phyloP scores from a whole-genome alignment of 2,888 invertebrate species.

The Steinernema hermaphroditum region DNA sequence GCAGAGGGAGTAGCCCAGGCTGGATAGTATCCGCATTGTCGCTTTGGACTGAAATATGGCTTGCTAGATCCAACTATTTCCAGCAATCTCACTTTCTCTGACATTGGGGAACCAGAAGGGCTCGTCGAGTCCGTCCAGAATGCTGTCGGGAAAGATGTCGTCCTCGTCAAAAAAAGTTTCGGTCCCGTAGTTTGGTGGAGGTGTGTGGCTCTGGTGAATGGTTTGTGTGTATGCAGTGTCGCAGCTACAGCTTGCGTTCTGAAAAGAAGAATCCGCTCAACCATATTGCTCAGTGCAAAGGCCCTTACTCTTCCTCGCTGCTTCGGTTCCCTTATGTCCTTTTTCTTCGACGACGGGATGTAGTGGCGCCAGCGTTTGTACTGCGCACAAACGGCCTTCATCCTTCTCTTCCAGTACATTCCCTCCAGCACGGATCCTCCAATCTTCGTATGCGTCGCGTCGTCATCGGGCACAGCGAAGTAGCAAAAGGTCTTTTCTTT shows the following conservation, averaged over 20 bases:
- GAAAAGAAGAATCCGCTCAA: not conserved
- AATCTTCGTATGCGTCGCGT: conserved; percentile 63
- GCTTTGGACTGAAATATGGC: conserved; percentile 77
- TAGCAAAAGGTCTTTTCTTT: conserved; percentile 64
- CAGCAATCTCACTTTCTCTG: conserved; percentile 79
- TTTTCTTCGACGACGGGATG: conserved; percentile 41
- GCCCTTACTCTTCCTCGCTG: conserved; percentile 42
- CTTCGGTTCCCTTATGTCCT: conserved; percentile 28
- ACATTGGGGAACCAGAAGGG: conserved; percentile 95
- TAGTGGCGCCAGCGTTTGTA: conserved; percentile 98
- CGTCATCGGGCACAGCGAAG: conserved; percentile 67
- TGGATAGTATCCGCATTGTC: conserved; percentile 83
- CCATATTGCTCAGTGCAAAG: not conserved
- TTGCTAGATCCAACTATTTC: no score
- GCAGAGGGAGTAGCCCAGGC: conserved; percentile 92
- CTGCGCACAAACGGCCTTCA: conserved; percentile 94
- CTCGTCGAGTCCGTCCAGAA: conserved; percentile 71
- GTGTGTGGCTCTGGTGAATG: not conserved
- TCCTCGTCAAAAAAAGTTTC: conserved; percentile 55
- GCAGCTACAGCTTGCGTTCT: conserved; percentile 1
- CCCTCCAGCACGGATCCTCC: conserved; percentile 91
- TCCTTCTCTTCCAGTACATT: conserved; percentile 97
- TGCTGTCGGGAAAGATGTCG: conserved; percentile 68
- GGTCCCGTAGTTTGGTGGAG: conserved; percentile 33
- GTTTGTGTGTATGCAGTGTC: not conserved